Base-by-base conservation (phyloP, 2,113 vertebrate genomes). In the Mus pahari region DNA sequence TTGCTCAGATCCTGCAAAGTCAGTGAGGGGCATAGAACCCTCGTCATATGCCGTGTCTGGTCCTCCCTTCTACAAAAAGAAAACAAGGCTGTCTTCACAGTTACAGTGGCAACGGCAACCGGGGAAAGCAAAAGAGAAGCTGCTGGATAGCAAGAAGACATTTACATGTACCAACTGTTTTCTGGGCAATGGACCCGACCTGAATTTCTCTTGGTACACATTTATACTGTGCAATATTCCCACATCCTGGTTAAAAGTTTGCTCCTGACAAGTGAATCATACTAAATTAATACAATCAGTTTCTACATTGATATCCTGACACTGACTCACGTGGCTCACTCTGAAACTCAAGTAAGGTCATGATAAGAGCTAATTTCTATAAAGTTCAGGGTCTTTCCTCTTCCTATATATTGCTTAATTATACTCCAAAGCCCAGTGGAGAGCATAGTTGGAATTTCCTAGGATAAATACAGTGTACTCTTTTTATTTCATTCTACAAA, bases 31-130 rank as follows among this genome's bases (percentile, higher is more conserved):
- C 50, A 16, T 8, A 36, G 2, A 31, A 3, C 42, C 28, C 12
- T 0, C 4, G 1, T 48, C 19, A 24, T 4, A 36, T 66, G 22
- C 45, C 11, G 9, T 36, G n/a, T 19, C 13, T 26, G 0, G 0
- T 3, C 12, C 16, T 74, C 36, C 7, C 24, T 26, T 24, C 68
- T 45, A 62, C 24, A 58, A 50, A 83, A n/a, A 39, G 5, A 60
- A 36, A 84, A 45, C 58, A 5, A 13, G 36, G 24, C 19, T n/a
- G 3, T n/a, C 8, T 66, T 0, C 1, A 5, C 39, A 84, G 17
- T 48, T 48, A n/a, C 60, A 58, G 17, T 7, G 14, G 45, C 8
- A 31, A 0, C 9, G 36, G 8, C 22, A 58, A 11, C 39, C 77
- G 75, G 66, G 66, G 22, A 58, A 92, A 92, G 77, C 48, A 53